phyloP scores from a whole-genome alignment of 2,888 invertebrate species.

The Cheilosia pagana region DNA sequence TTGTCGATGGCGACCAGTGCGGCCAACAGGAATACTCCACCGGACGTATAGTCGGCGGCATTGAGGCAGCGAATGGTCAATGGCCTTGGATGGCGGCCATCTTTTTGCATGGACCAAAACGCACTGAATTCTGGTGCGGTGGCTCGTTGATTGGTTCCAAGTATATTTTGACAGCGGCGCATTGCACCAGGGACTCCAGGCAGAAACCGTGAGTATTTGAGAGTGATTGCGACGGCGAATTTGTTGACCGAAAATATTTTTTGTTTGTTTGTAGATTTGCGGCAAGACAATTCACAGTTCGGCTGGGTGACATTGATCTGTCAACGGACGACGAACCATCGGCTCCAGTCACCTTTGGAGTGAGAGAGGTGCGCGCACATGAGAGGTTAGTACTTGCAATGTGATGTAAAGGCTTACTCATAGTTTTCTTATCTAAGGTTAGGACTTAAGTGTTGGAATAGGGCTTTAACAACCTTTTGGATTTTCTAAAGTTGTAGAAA shows the following conservation, averaged over 20 bases:
- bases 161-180: slow-evolving; percentile 94
- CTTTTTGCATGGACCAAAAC: slow-evolving; percentile 92
- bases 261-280: slow-evolving; percentile 89
- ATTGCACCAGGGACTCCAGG: slow-evolving; percentile 95
- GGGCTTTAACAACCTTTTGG: not conserved
- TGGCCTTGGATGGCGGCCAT: slow-evolving; percentile 99
- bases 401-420: not conserved
- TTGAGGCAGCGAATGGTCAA: slow-evolving; percentile 91
- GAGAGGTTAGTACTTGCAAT: slow-evolving; percentile 82
- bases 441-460: no score
- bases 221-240: not conserved
- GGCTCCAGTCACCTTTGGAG: slow-evolving; percentile 90
- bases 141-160: slow-evolving; percentile 92
- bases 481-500: no score
- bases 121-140: slow-evolving; percentile 97
- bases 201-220: slow-evolving; percentile 92
- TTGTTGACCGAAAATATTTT: not conserved
- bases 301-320: slow-evolving; percentile 94
- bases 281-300: slow-evolving; percentile 93
- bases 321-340: slow-evolving; percentile 93
- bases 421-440: not conserved
- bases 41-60: slow-evolving; percentile 96
- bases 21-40: slow-evolving; percentile 92
- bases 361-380: slow-evolving; percentile 91
- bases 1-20: slow-evolving; percentile 86